Percentiles rank a stretch among this genome's conserved stretches.
Evolutionary conservation across 2,797 vertebrate genomes (phyloP).

Genomic region (Falco cherrug): DNA sequence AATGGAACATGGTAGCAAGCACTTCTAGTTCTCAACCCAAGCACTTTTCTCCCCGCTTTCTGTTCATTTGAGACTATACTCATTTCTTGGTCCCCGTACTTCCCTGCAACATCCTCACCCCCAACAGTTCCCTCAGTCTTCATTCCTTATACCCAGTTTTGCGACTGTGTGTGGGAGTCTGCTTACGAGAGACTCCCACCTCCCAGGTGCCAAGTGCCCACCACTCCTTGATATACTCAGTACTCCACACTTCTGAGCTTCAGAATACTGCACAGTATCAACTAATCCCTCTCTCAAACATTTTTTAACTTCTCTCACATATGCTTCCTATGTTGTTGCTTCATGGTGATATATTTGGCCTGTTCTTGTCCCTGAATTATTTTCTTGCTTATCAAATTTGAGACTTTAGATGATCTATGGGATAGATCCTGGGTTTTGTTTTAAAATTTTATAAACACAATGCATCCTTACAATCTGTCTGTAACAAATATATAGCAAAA

Average conservation of each 20-base stretch:
- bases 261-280: background rate
- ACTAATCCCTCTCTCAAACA: background rate
- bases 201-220: background rate
- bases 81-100: background rate
- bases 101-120: background rate
- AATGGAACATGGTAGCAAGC: background rate
- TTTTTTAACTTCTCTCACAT: background rate
- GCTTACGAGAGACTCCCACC: background rate
- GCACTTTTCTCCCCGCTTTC: background rate
- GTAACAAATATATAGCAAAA: background rate
- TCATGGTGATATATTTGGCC: background rate
- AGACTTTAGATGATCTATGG: background rate
- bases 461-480: background rate
- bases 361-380: background rate
- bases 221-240: background rate
- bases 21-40: background rate
- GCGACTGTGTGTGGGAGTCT: fast-evolving
- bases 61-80: background rate
- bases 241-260: background rate
- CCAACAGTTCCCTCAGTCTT: background rate
- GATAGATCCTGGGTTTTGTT: background rate
- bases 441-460: background rate
- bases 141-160: background rate
- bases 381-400: background rate
- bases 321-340: background rate